Evolutionary conservation across 2,797 vertebrate genomes (phyloP), one percentile per base, ranked within the genome.

Genomic region (Spheniscus humboldti): DNA sequence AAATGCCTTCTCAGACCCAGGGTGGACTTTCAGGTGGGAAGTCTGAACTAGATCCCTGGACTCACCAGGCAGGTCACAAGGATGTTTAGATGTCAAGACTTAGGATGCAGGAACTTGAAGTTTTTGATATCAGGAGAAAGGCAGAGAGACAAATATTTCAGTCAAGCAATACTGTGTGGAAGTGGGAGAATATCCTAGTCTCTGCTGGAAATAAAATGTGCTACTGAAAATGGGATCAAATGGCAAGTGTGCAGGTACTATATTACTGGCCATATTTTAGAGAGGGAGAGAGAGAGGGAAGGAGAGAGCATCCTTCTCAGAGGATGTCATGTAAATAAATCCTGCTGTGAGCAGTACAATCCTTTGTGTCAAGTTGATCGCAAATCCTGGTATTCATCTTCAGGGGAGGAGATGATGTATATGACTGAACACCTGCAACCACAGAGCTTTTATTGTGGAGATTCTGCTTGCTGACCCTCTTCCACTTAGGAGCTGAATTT

Each of bases 331-430:
- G 98, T 97, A 98, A 98, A 98, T 96, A 97, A 96, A 97, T 97
- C 98, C 98, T 98, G 98, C 98, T 99, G 98, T 97, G 98, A 97
- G 97, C 96, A 98, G 98, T 98, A 98, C 98, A 98, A 98, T 98
- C 98, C 98, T 98, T 96, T 98, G 97, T 98, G 98, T 98, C 98
- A 99, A 99, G 98, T 98, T 98, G 96, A 98, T 99, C 97, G 97
- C 98, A 99, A 99, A 98, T 98, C 97, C 96, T 97, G 97, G 97
- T 91, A 96, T 98, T 98, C 97, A 97, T 97, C 98, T 98, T 98
- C 97, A 98, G 96, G 88, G 96, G 98, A 98, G 97, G 98, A 98
- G 98, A 98, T 95, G 98, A 97, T 98, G 97, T 98, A 97, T 98
- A 97, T 98, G 98, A 98, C 98, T 98, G 98, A 98, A 97, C 98